A percentile compares a stretch with the other conserved stretches of the same genome.
phyloP scores from a whole-genome alignment of 2,888 invertebrate genomes.

The Leptinotarsa rubiginosa region DNA sequence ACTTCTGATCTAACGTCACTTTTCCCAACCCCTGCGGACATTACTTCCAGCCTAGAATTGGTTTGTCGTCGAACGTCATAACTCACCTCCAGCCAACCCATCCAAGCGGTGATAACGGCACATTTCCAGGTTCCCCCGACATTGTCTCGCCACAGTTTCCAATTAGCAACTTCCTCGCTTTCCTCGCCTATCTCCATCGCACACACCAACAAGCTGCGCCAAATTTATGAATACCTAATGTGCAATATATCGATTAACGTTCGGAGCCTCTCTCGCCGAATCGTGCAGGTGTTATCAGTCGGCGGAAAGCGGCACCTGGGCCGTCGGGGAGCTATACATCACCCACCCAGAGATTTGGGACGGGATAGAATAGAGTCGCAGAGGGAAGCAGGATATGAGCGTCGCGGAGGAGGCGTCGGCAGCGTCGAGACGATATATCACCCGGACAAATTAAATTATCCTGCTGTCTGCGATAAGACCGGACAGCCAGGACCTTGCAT shows the following conservation, averaged over 20 bases:
- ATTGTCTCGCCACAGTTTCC: slow-evolving; percentile 28
- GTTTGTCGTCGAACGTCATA: background rate
- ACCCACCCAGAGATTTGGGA: slow-evolving; percentile 60
- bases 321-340: slow-evolving; percentile 64
- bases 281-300: slow-evolving; percentile 48
- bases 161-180: slow-evolving; percentile 35
- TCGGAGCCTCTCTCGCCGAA: slow-evolving; percentile 46
- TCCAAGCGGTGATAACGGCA: slow-evolving; percentile 37
- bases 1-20: too few relatives aligned
- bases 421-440: slow-evolving; percentile 68
- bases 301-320: slow-evolving; percentile 57
- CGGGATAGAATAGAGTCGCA: slow-evolving; percentile 60
- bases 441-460: slow-evolving; percentile 72
- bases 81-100: background rate
- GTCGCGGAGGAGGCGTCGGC: slow-evolving; percentile 56
- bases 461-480: slow-evolving; percentile 70
- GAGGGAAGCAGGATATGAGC: slow-evolving; percentile 63
- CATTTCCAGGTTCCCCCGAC: background rate
- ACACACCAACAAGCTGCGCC: slow-evolving; percentile 17
- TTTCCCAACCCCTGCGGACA: too few relatives aligned
- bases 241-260: slow-evolving; percentile 51
- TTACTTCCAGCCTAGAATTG: too few relatives aligned
- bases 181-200: slow-evolving; percentile 12
- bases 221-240: slow-evolving; percentile 63
- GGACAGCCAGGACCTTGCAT: slow-evolving; percentile 44